Evolutionary conservation across 2,113 vertebrate genomes (phyloP), one percentile per base, ranked within the genome.

Genomic region (Gopherus flavomarginatus): DNA sequence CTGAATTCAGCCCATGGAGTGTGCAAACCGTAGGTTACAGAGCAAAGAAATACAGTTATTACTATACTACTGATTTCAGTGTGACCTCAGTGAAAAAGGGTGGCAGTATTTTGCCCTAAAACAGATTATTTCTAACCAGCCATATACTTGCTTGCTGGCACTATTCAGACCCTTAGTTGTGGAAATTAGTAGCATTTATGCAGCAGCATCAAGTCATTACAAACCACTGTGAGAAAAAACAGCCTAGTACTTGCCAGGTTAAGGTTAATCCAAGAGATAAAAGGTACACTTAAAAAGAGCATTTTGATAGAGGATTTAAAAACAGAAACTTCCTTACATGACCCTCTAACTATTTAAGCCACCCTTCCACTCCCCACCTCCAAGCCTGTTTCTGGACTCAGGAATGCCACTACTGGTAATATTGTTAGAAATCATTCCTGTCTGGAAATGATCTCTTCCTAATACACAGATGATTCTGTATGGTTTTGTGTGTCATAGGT

Each of bases 371-470:
- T 91, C 96, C 92, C 93, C 91, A 93, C 75, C 31, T 42, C 50
- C 83, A 79, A 59, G 83, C 47, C 94, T 97, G 92, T 96, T 95
- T 81, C 90, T 93, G 92, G 90, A 54, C 53, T 96, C 93, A 93
- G 87, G 90, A 96, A 80, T 0, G 1, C 80, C 77, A 50, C 94
- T 93, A 90, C 93, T 97, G 97, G 96, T 96, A 96, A 94, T 97
- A 96, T 75, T 97, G 97, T 95, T 95, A 95, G 85, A 86, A 97
- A 94, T 90, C 82, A 69, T 92, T 95, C 88, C 88, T 93, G 94
- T 87, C 96, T 97, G 96, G 97, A 97, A 97, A 97, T 96, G 88
- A 96, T 97, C 92, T 97, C 97, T 96, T 97, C 96, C 94, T 97
- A 98, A 97, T 97, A 95, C 96, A 92, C 87, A 94, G 96, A 96